Percentiles rank a stretch among this genome's conserved stretches.
phyloP scores from a whole-genome alignment of 2,797 vertebrate species.

The Etheostoma nigrum region DNA sequence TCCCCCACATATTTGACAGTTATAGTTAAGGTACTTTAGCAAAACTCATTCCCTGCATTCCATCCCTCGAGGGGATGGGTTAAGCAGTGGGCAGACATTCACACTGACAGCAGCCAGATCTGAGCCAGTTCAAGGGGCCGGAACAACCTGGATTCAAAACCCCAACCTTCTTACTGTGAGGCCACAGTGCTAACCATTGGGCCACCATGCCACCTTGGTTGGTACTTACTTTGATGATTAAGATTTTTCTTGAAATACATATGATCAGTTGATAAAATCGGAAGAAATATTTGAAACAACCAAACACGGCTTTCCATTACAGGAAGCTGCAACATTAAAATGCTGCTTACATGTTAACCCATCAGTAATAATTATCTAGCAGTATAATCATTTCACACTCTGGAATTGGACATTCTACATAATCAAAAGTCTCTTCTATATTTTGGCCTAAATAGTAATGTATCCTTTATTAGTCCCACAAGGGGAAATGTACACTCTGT shows the following conservation, averaged over 20 bases:
- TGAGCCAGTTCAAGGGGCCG: too few species aligned
- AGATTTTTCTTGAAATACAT: not conserved
- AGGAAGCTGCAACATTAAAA: not conserved
- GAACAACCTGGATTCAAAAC: too few species aligned
- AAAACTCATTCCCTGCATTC: too few species aligned
- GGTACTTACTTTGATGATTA: not conserved
- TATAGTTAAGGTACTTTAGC: not conserved
- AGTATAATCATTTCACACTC: not conserved
- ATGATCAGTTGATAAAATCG: not conserved
- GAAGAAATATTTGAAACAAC: not conserved
- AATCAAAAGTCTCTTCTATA: not conserved
- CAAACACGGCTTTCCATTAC: not conserved
- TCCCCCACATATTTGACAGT: not conserved
- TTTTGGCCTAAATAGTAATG: too few species aligned
- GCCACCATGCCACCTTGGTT: too few species aligned
- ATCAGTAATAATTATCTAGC: not conserved
- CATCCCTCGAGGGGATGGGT: too few species aligned
- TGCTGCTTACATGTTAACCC: not conserved
- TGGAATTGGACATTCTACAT: not conserved
- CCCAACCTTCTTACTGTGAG: too few species aligned
- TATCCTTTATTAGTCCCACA: too few species aligned
- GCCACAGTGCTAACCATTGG: too few species aligned
- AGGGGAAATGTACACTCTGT: too few species aligned
- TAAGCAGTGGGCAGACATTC: too few species aligned
- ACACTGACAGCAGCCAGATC: too few species aligned